A percentile compares a stretch with the other conserved stretches of the same genome.
These are phyloP conservation scores for Scleropages formosus DNA, from an alignment of 2,797 vertebrate genomes.

Conservation along the genomic window DNA sequence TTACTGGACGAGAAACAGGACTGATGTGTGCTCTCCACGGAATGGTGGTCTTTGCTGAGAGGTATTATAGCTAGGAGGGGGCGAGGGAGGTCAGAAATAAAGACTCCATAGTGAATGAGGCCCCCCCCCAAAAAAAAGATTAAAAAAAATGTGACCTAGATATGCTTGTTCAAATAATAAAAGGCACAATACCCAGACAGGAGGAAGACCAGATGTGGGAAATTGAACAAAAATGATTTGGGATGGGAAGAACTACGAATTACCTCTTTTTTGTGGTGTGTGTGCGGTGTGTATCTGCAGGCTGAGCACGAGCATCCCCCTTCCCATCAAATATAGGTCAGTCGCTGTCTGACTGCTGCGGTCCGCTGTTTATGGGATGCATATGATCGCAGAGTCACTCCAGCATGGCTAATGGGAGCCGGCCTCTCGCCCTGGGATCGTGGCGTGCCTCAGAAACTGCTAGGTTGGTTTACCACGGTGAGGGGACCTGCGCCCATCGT, in stretches of 20 bases:
- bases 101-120: not conserved
- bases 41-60: too few relatives aligned
- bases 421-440: constrained; percentile 36
- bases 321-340: constrained; percentile 27
- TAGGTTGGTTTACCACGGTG: not conserved
- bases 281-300: not conserved
- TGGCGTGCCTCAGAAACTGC: constrained; percentile 22
- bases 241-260: not conserved
- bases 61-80: too few relatives aligned
- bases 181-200: constrained; percentile 14
- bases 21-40: too few relatives aligned
- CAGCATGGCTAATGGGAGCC: constrained; percentile 31
- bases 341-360: not conserved
- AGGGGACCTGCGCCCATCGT: not conserved
- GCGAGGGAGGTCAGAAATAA: constrained; percentile 1
- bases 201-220: constrained; percentile 4
- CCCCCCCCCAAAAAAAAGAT: not conserved
- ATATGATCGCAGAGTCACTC: constrained; percentile 27
- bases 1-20: too few relatives aligned
- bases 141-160: constrained; percentile 19
- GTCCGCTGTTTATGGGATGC: constrained; percentile 8
- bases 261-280: not conserved
- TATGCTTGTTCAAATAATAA: not conserved
- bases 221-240: constrained; percentile 3
- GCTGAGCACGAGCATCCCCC: not conserved